phyloP scores from a whole-genome alignment of 2,888 invertebrate genomes.

The Eueremaeus valkanovi region DNA sequence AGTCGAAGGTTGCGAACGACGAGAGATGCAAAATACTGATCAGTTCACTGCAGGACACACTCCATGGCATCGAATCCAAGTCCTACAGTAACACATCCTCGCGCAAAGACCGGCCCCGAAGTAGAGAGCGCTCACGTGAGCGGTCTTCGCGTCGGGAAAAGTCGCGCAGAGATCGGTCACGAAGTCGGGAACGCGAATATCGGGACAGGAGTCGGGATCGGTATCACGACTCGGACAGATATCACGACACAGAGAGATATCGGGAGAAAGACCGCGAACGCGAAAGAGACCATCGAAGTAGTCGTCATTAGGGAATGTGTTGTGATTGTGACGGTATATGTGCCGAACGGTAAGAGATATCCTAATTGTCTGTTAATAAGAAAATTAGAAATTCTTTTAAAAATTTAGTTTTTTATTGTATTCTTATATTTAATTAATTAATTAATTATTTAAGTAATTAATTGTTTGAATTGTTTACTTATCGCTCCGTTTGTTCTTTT shows the following conservation, averaged over 20 bases:
- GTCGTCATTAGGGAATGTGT: conserved; percentile 34
- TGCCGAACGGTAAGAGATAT: conserved; percentile 21
- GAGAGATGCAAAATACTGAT: conserved; percentile 97
- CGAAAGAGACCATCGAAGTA: conserved; percentile 36
- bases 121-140: conserved; percentile 62
- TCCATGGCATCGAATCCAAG: conserved; percentile 95
- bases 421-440: not conserved
- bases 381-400: too few relatives aligned
- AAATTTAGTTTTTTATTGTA: too few relatives aligned
- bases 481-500: not conserved
- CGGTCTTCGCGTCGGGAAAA: conserved; percentile 49
- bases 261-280: conserved; percentile 50
- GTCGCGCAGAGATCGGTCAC: conserved; percentile 50
- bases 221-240: conserved; percentile 57
- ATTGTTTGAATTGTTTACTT: not conserved
- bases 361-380: conserved; percentile 15
- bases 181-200: conserved; percentile 58
- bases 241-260: conserved; percentile 51
- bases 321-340: conserved; percentile 2
- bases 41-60: conserved; percentile 90
- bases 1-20: conserved; percentile 91
- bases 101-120: conserved; percentile 64
- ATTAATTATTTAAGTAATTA: not conserved
- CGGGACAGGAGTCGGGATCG: conserved; percentile 59
- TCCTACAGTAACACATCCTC: conserved; percentile 68